Conservation (phyloP, 2,888 invertebrate genomes). For the Dicranocentrus wangi region DNA sequence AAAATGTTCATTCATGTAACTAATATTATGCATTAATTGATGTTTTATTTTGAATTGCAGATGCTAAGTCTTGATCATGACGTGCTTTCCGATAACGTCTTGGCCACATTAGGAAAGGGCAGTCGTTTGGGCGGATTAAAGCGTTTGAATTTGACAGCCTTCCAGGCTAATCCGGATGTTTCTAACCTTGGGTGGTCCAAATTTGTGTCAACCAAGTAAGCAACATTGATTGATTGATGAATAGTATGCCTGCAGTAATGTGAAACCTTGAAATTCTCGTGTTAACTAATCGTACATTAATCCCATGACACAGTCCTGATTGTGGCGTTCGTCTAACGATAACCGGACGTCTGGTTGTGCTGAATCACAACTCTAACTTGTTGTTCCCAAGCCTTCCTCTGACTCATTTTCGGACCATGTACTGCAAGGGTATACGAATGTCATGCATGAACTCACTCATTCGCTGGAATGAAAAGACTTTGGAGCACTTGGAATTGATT, state of each 20-base stretch:
- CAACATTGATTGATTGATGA: background rate
- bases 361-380: constrained; percentile 69
- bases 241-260: background rate
- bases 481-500: constrained; percentile 71
- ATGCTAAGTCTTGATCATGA: constrained; percentile 72
- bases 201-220: constrained; percentile 69
- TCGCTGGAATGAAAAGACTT: constrained; percentile 69
- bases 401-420: constrained; percentile 71
- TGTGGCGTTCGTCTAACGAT: constrained; percentile 70
- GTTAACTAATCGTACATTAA: too few relatives aligned
- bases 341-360: constrained; percentile 62
- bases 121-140: constrained; percentile 65
- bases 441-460: constrained; percentile 70
- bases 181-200: constrained; percentile 69
- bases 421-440: constrained; percentile 70
- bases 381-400: constrained; percentile 69
- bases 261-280: background rate
- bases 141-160: constrained; percentile 69
- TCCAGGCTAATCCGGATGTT: constrained; percentile 62
- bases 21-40: background rate
- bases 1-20: constrained; percentile 1
- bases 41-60: constrained; percentile 40
- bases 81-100: constrained; percentile 67
- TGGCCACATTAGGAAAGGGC: constrained; percentile 63
- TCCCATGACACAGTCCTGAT: constrained; percentile 68